Evolutionary conservation across 2,797 vertebrate species (phyloP).

Genomic region (Ctenopoma multispine): DNA sequence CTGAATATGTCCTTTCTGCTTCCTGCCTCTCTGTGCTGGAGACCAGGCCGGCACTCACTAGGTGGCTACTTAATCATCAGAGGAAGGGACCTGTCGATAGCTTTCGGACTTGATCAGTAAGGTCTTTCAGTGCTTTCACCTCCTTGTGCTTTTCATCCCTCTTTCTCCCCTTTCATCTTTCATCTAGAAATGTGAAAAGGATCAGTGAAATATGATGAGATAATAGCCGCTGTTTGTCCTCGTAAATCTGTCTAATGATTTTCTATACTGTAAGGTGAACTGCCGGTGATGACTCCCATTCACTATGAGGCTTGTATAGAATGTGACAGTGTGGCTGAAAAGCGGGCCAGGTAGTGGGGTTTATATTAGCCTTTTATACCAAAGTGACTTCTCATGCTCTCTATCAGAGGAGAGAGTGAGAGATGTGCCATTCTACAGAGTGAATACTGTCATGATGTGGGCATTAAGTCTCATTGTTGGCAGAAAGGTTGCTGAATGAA

Average conservation of each 20-base stretch:
- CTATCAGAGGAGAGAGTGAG: conserved; percentile 62
- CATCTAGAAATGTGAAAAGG: conserved; percentile 58
- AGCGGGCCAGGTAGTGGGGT: conserved; percentile 47
- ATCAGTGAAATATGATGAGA: conserved; percentile 75
- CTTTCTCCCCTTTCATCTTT: conserved; percentile 35
- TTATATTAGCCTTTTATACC: conserved; percentile 68
- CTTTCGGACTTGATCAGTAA: conserved; percentile 72
- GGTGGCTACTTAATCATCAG: conserved; percentile 75
- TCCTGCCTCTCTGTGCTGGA: conserved; percentile 27
- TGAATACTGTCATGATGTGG: conserved; percentile 77
- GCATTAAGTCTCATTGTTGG: conserved; percentile 71
- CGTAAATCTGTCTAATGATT: conserved; percentile 82
- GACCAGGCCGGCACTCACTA: conserved; percentile 44
- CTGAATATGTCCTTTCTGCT: conserved; percentile 77
- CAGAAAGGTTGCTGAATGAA: conserved; percentile 72
- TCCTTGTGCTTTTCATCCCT: conserved; percentile 40
- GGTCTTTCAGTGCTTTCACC: conserved; percentile 38
- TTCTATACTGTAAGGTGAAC: conserved; percentile 71
- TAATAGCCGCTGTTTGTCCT: conserved; percentile 66
- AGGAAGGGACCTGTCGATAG: conserved; percentile 75
- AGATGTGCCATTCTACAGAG: conserved; percentile 72
- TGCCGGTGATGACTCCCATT: conserved; percentile 56
- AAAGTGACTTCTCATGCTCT: conserved; percentile 63
- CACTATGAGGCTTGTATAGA: conserved; percentile 24
- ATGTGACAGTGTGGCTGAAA: conserved; percentile 35